Conservation (phyloP, 2,797 vertebrate genomes). For the Semotilus atromaculatus region DNA sequence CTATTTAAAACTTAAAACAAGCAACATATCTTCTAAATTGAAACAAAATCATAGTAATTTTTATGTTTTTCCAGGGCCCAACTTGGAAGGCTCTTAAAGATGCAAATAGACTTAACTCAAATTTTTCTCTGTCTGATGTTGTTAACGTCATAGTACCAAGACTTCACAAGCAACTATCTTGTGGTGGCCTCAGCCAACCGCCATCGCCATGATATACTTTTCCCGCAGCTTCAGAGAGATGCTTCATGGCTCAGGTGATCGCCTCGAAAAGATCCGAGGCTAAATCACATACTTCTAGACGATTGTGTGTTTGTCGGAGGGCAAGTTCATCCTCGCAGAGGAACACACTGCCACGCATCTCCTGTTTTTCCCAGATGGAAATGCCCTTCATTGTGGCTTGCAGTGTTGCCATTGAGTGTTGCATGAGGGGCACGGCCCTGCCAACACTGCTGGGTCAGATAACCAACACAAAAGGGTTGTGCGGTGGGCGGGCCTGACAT, state of each 20-base stretch:
- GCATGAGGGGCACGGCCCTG: constrained; percentile 79
- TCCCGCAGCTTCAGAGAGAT: background rate
- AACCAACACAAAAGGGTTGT: constrained; percentile 78
- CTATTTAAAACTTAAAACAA: background rate
- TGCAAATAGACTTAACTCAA: background rate
- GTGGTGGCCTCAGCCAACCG: background rate
- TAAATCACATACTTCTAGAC: background rate
- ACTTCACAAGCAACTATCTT: background rate
- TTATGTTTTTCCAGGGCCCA: background rate
- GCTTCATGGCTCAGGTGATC: background rate
- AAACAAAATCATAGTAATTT: too few species aligned
- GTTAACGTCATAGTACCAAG: background rate
- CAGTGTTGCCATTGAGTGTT: constrained; percentile 72
- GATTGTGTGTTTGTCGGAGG: background rate
- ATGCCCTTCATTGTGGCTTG: constrained; percentile 67
- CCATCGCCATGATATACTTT: background rate
- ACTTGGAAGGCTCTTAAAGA: background rate
- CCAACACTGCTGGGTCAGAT: constrained; percentile 79
- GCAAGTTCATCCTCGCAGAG: background rate
- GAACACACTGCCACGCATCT: background rate
- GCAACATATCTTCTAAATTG: background rate
- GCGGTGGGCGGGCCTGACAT: constrained; percentile 78
- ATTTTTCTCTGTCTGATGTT: background rate
- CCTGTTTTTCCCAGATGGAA: constrained; percentile 51
- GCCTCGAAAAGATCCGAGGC: background rate